Conservation (phyloP, 2,113 vertebrate species). For the Xiphorhynchus elegans region DNA sequence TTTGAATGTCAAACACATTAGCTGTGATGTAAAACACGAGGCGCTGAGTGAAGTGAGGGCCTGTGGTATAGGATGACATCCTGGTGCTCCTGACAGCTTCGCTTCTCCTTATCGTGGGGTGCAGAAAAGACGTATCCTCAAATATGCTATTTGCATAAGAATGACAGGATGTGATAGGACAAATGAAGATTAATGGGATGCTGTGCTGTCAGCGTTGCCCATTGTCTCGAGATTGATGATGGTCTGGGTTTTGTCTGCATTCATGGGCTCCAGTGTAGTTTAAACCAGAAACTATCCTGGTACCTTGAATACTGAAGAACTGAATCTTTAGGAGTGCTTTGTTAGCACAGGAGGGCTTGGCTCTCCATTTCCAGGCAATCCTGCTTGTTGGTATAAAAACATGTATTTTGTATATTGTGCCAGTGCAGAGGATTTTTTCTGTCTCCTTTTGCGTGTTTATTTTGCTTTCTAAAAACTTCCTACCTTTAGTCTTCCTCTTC, state of each 20-base stretch:
- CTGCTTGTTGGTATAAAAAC: neutral
- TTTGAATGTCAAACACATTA: slow-evolving; percentile 73
- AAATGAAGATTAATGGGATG: slow-evolving; percentile 84
- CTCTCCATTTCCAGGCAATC: neutral
- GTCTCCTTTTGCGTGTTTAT: neutral
- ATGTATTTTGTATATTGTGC: neutral
- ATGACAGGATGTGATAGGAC: slow-evolving; percentile 81
- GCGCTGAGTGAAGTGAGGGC: slow-evolving; percentile 65
- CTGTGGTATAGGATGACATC: slow-evolving; percentile 46
- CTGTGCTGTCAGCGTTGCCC: slow-evolving; percentile 71
- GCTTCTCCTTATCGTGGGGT: slow-evolving; percentile 45
- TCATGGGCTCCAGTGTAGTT: slow-evolving; percentile 4
- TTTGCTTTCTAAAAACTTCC: neutral
- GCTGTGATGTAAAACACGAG: slow-evolving; percentile 66
- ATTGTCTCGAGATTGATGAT: slow-evolving; percentile 77
- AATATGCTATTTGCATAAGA: slow-evolving; percentile 79
- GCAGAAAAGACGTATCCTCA: slow-evolving; percentile 67
- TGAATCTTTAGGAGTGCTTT: slow-evolving; percentile 7
- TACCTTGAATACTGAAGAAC: neutral
- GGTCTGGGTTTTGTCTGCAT: slow-evolving; percentile 63
- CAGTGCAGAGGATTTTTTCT: neutral
- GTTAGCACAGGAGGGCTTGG: neutral
- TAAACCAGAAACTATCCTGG: neutral
- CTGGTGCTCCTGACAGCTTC: slow-evolving; percentile 52
- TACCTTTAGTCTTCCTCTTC: neutral